A percentile compares a stretch with the other conserved stretches of the same genome.
These are phyloP conservation scores for Acleris sparsana DNA, from an alignment of 2,888 invertebrate species.

Conservation along the genomic window DNA sequence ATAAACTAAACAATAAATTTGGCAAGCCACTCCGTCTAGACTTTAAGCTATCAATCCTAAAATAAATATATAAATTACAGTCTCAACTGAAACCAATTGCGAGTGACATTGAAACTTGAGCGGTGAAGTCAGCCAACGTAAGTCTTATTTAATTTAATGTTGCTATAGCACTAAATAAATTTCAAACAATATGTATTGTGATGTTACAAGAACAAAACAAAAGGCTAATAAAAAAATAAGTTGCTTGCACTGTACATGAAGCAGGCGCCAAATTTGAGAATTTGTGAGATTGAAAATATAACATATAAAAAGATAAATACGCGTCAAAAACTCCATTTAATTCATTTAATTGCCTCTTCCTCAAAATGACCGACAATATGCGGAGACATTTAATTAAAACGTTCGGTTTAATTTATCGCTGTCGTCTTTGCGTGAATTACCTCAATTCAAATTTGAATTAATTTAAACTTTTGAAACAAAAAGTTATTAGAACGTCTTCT, in stretches of 20 bases:
- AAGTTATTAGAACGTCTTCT: not conserved
- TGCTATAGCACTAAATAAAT: constrained; percentile 2
- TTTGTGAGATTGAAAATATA: not conserved
- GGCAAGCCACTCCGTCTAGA: constrained; percentile 16
- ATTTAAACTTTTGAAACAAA: not conserved
- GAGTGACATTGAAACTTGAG: constrained; percentile 23
- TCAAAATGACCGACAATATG: not conserved
- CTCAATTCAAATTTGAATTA: not conserved
- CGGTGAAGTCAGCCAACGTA: not conserved
- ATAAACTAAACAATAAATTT: constrained; percentile 1
- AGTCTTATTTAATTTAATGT: not conserved
- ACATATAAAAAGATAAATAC: not conserved
- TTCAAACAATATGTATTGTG: constrained; percentile 25
- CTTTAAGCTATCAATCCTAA: constrained; percentile 6
- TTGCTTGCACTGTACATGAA: not conserved
- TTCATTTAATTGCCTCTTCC: not conserved
- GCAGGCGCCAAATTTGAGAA: not conserved
- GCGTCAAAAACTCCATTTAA: not conserved
- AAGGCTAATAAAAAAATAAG: not conserved
- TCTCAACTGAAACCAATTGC: not conserved
- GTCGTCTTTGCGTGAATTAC: not conserved
- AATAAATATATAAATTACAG: constrained; percentile 12
- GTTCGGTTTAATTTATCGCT: not conserved
- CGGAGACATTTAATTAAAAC: constrained; percentile 1
- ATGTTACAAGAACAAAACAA: too few species aligned